Base-by-base conservation (phyloP, 2,888 invertebrate species). In the Coelopa pilipes region DNA sequence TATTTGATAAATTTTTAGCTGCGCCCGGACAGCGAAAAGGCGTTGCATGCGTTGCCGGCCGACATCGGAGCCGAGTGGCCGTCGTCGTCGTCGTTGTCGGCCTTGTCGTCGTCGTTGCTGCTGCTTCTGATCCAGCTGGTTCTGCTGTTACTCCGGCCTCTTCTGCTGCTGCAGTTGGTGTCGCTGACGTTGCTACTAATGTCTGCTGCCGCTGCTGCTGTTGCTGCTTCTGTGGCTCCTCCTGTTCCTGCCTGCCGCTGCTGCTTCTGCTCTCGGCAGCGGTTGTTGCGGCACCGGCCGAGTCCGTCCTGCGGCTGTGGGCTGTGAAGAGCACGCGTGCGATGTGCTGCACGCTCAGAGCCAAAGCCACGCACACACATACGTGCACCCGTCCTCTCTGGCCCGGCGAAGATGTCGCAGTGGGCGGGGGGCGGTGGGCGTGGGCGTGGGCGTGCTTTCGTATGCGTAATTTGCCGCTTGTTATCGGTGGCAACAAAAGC, bases 401-500 rank as follows among this genome's bases (percentile, higher is more conserved):
- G 34, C 34, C 34, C 66, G 24, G 49, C 50, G 47, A 66, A 66
- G 66, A 66, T 49, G 66, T 46, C 9, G 3, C 46, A 7, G 12
- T 66, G 21, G 50, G 65, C 65, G 65, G 19, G n/a, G 24, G 50
- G 66, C 2, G 9, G 66, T 11, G 63, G 34, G 34, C 34, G 17
- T 24, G 21, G n/a, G 17, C 17, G 17, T 17, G 1, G 34, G 24
- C 74, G 49, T 68, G 71, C 74, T 60, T 53, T 71, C 49, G 75
- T 69, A 65, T 72, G 72, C 72, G 72, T 75, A 72, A 75, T 75
- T 72, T 72, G 75, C 66, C 69, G 72, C 65, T 72, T 75, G 72
- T 75, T 70, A 75, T 69, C 72, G 72, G 62, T 60, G 68, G 59
- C 68, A 72, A 17, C 50, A 66, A 69, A 53, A 53, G 53, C 60